Conservation (phyloP, 2,797 vertebrate species). For the Limnodromus scolopaceus region DNA sequence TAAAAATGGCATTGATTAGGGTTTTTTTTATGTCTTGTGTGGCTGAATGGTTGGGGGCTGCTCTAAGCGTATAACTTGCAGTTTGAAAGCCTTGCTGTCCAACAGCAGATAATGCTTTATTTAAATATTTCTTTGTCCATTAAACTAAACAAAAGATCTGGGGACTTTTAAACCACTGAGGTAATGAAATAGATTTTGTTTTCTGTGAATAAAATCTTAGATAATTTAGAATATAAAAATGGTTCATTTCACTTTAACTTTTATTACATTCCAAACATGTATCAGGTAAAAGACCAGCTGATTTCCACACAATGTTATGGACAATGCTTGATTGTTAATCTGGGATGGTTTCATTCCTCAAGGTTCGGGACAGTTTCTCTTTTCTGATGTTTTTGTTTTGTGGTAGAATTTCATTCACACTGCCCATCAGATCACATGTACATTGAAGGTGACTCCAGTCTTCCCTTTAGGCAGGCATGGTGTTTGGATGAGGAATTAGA, state of each 20-base stretch:
- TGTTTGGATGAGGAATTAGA: neutral
- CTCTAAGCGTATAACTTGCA: slow-evolving; percentile 30
- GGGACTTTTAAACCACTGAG: slow-evolving; percentile 19
- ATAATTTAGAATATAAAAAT: slow-evolving; percentile 11
- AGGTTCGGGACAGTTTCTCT: neutral
- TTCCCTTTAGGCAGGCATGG: neutral
- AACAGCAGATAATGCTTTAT: slow-evolving; percentile 44
- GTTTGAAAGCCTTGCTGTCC: slow-evolving; percentile 45
- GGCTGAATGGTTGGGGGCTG: slow-evolving; percentile 56
- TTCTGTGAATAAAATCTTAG: slow-evolving; percentile 10
- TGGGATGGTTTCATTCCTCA: neutral
- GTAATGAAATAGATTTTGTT: slow-evolving; percentile 27
- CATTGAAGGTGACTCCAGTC: neutral
- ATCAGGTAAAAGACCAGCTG: slow-evolving; percentile 5
- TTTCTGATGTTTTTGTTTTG: neutral
- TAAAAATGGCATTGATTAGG: slow-evolving; percentile 71
- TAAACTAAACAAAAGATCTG: slow-evolving; percentile 47
- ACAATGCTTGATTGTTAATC: neutral
- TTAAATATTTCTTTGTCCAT: slow-evolving; percentile 32
- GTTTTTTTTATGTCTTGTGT: neutral
- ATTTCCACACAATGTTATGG: neutral
- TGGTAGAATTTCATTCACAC: neutral
- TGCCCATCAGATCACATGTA: neutral
- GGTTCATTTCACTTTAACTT: neutral
- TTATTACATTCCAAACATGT: neutral